phyloP scores from a whole-genome alignment of 2,888 invertebrate species.

The Spodoptera picta region DNA sequence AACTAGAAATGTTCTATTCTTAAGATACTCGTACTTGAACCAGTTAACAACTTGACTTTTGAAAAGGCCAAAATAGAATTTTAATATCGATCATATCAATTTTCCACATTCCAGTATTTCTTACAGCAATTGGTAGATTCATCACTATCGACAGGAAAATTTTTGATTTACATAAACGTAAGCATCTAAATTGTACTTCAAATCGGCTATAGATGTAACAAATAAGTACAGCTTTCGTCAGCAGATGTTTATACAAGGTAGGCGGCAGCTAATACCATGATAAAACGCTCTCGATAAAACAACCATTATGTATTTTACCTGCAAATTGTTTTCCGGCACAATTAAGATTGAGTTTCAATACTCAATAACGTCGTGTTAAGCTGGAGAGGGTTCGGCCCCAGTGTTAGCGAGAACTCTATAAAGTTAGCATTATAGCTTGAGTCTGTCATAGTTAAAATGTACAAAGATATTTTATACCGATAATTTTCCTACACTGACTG shows the following conservation, averaged over 20 bases:
- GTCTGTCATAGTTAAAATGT: background rate
- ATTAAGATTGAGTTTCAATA: conserved; percentile 85
- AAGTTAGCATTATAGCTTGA: no score
- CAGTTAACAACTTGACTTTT: no score
- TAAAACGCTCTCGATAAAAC: conserved; percentile 76
- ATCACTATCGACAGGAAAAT: no score
- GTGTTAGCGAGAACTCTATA: conserved; percentile 39
- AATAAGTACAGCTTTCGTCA: conserved; percentile 48
- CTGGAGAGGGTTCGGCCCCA: conserved; percentile 44
- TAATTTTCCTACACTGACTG: no score
- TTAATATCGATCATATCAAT: no score
- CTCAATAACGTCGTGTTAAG: conserved; percentile 69
- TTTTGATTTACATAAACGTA: no score
- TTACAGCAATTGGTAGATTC: no score
- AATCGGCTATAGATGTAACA: background rate
- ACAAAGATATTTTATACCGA: no score
- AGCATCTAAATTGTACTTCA: background rate
- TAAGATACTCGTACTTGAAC: no score
- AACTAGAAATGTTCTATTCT: no score
- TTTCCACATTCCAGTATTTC: no score
- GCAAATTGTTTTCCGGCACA: conserved; percentile 84
- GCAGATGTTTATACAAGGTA: conserved; percentile 75
- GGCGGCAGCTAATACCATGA: conserved; percentile 68
- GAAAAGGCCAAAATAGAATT: no score
- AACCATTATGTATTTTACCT: conserved; percentile 67